Evolutionary conservation across 2,113 vertebrate species (phyloP).

Genomic region (Hoplias malabaricus): DNA sequence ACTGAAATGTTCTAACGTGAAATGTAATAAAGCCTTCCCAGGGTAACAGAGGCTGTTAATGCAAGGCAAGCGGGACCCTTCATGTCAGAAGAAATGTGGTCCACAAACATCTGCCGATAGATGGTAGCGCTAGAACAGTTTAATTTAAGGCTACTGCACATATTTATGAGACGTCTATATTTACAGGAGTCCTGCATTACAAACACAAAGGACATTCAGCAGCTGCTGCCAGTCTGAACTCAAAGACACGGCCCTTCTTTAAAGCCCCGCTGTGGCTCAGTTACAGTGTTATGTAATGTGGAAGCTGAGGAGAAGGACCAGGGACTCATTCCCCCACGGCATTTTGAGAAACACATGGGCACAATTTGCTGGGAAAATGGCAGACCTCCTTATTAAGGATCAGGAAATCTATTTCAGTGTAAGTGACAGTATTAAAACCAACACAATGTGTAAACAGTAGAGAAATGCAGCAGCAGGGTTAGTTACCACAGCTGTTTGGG

Average conservation of each 20-base stretch:
- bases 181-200: background rate
- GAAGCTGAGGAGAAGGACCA: background rate
- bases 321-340: background rate
- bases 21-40: no score
- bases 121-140: background rate
- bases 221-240: background rate
- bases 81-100: no score
- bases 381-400: background rate
- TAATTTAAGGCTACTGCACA: background rate
- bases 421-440: slow-evolving; percentile 3
- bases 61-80: no score
- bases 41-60: no score
- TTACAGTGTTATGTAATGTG: background rate
- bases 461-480: background rate
- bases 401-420: background rate
- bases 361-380: background rate
- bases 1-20: no score
- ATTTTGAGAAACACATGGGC: background rate
- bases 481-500: slow-evolving; percentile 36
- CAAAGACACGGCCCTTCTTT: background rate
- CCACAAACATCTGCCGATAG: no score
- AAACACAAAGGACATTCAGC: background rate
- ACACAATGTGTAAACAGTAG: background rate
- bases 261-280: background rate
- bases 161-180: background rate